Base-by-base conservation (phyloP, 2,888 invertebrate genomes). In the Platypus cylindrus region DNA sequence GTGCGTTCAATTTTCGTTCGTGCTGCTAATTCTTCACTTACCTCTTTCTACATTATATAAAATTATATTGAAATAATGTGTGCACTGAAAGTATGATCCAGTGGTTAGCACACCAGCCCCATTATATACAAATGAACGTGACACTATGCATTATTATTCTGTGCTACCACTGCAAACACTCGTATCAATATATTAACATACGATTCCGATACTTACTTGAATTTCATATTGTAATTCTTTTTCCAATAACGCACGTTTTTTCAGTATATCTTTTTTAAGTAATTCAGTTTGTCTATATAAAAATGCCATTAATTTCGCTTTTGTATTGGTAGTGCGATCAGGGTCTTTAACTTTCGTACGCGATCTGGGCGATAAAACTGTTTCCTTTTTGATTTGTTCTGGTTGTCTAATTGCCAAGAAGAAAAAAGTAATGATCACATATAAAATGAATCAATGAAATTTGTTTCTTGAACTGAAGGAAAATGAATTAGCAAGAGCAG, bases 211-310 rank as follows among this genome's bases (percentile, higher is more conserved):
- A 5, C 32, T 45, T 43, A 76, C 78, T 75, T 87, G 86, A 55
- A 94, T 90, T 58, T 91, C 86, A 43, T 81, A 78, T 51, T 87
- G 85, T 37, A 94, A 68, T 58, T 87, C 87, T 50, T 86, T 84
- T 55, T 91, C 90, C 36, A 94, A 71, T 11, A 87, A 64, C 2
- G 84, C 84, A 46, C 94, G 69, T 56, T 93, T 93, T 53, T 89
- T 82, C 42, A 91, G 71, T 45, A 94, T 94, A 52, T 91, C 91
- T 55, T 87, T 91, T 60, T 91, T 91, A 30, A 95, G 72, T 48
- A 82, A 66, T 59, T 93, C 93, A 56, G 91, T 93, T 52, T 93
- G 91, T 49, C 85, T 77, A 59, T 81, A 79, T 14, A 90, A 68
- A 23, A 82, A 66, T 55, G 81, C 76, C 56, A 83, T 78, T 43